A percentile compares a stretch with the other conserved stretches of the same genome.
phyloP scores from a whole-genome alignment of 2,888 invertebrate species.

The Blera fallax region DNA sequence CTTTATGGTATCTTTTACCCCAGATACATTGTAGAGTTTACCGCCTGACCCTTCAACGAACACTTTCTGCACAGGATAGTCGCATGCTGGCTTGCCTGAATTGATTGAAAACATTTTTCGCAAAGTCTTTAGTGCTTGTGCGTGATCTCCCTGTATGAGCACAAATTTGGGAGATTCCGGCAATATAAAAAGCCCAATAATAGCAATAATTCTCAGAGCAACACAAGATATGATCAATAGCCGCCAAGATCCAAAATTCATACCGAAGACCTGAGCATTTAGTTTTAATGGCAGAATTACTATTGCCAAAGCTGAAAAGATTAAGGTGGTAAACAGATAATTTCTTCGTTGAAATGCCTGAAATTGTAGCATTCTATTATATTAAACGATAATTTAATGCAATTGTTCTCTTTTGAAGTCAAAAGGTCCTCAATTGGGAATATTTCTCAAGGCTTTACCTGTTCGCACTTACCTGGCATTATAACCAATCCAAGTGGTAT shows the following conservation, averaged over 20 bases:
- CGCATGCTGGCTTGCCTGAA: constrained; percentile 79
- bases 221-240: constrained; percentile 86
- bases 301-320: constrained; percentile 85
- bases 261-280: constrained; percentile 82
- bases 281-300: constrained; percentile 85
- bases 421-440: no score
- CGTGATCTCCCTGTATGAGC: constrained; percentile 84
- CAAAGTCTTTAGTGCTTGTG: constrained; percentile 85
- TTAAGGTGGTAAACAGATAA: not conserved
- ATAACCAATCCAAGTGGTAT: constrained; percentile 83
- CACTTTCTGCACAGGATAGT: constrained; percentile 82
- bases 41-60: constrained; percentile 75
- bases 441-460: no score
- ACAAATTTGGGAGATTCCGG: constrained; percentile 92
- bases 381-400: no score
- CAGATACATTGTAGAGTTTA: constrained; percentile 76
- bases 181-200: constrained; percentile 84
- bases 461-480: constrained; percentile 80
- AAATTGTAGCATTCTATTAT: no score
- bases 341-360: no score
- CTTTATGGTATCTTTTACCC: constrained; percentile 76
- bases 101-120: constrained; percentile 84
- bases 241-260: constrained; percentile 89
- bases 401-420: no score
- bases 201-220: constrained; percentile 85